Evolutionary conservation across 2,113 vertebrate species (phyloP), one percentile per base, ranked within the genome.

Genomic region (Gallinago jamesoni): DNA sequence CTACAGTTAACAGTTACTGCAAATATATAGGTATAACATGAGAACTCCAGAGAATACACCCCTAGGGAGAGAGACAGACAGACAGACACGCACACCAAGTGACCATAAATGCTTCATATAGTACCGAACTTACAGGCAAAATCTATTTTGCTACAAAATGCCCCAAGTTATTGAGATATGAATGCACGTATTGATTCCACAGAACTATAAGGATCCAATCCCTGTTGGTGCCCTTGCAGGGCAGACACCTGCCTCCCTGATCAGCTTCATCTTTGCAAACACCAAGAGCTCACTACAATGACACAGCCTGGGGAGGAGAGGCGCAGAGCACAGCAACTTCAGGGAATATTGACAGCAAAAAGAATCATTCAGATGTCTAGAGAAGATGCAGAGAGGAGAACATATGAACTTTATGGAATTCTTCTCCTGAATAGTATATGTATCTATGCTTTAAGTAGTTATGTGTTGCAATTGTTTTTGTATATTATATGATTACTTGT

Each of bases 71-170:
- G 41, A 43, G 41, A 43, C 14, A 43, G 41, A 43, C 12, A 43
- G 41, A 39, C 35, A 37, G 35, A 37, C 35, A 37, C 35, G 35
- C 35, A 37, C 39, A 39, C 39, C 39, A 39, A 39, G 39, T 28
- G 39, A 66, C 19, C n/a, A 13, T 45, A 74, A 75, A 55, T 8
- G 18, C 14, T 64, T 68, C 9, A 3, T 64, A 21, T 35, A n/a
- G 22, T 33, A 59, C 69, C 72, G 93, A 67, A 93, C 21, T 21
- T 57, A 67, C 3, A 91, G 57, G 30, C 2, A 3, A 90, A 74
- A 57, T 75, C 22, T 56, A 76, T 96, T 97, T 95, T 90, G 31
- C 59, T 94, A 70, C 82, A 84, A 95, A 97, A 92, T 41, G 59
- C 55, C 47, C 68, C n/a, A 62, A 69, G 41, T 57, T 67, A 74